These are phyloP conservation scores for Bombycilla garrulus DNA, from an alignment of 2,113 vertebrate genomes.

Conservation along the genomic window DNA sequence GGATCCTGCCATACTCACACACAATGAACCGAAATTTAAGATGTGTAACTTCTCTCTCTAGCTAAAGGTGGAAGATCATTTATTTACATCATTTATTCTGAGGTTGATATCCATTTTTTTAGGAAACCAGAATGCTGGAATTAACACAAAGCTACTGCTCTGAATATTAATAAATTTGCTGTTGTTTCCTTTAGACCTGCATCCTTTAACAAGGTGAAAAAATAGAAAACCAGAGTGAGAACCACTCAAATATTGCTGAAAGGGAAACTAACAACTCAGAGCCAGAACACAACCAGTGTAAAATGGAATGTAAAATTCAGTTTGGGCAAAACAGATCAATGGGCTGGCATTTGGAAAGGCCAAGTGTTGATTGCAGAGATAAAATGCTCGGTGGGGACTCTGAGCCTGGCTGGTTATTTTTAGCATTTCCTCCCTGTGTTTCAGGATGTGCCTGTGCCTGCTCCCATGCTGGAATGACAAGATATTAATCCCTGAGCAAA, in stretches of 20 bases:
- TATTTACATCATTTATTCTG: background rate
- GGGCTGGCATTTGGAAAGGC: slow-evolving; percentile 24
- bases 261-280: background rate
- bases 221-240: background rate
- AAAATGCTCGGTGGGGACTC: background rate
- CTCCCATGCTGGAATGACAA: background rate
- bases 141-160: background rate
- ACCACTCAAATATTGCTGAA: background rate
- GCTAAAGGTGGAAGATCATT: background rate
- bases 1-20: background rate
- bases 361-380: background rate
- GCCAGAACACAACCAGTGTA: background rate
- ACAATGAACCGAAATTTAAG: background rate
- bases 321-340: slow-evolving; percentile 9
- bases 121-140: background rate
- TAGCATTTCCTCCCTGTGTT: background rate
- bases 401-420: background rate
- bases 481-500: slow-evolving; percentile 33
- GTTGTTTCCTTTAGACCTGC: background rate
- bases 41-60: background rate
- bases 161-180: background rate
- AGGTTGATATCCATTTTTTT: background rate
- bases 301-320: background rate
- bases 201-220: background rate
- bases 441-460: background rate